Percentiles rank a stretch among this genome's conserved stretches.
These are phyloP conservation scores for Sterrhoptilus dennistouni DNA, from an alignment of 2,113 vertebrate genomes.

Conservation along the genomic window DNA sequence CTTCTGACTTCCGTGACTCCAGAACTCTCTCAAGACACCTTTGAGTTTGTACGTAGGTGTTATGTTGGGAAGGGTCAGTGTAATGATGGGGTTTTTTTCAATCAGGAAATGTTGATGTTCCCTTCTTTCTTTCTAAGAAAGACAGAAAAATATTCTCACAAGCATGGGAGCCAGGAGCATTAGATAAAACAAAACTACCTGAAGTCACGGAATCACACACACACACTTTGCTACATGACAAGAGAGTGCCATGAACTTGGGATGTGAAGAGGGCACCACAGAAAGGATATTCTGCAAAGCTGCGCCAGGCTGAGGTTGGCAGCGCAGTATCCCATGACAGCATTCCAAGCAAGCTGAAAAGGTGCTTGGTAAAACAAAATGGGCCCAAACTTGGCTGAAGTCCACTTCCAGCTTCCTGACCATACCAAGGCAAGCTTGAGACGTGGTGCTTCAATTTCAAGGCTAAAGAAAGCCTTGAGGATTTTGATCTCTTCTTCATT, in stretches of 20 bases:
- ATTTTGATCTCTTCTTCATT: not conserved
- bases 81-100: not conserved
- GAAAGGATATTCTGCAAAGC: not conserved
- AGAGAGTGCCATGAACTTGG: not conserved
- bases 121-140: not conserved
- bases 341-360: slow-evolving; percentile 9
- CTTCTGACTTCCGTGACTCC: not conserved
- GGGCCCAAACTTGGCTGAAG: not conserved
- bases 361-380: not conserved
- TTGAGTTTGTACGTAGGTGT: not conserved
- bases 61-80: not conserved
- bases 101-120: not conserved
- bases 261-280: not conserved
- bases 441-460: not conserved
- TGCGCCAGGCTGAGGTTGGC: not conserved
- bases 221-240: not conserved
- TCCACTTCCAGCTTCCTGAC: not conserved
- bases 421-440: not conserved
- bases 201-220: not conserved
- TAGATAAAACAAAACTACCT: not conserved
- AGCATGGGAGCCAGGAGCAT: not conserved
- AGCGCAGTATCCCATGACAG: accelerated
- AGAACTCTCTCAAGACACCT: not conserved
- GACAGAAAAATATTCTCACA: not conserved
- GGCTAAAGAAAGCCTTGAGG: not conserved